These are phyloP conservation scores for Eulemur mongoz DNA, from an alignment of 2,797 vertebrate genomes.

Conservation along the genomic window DNA sequence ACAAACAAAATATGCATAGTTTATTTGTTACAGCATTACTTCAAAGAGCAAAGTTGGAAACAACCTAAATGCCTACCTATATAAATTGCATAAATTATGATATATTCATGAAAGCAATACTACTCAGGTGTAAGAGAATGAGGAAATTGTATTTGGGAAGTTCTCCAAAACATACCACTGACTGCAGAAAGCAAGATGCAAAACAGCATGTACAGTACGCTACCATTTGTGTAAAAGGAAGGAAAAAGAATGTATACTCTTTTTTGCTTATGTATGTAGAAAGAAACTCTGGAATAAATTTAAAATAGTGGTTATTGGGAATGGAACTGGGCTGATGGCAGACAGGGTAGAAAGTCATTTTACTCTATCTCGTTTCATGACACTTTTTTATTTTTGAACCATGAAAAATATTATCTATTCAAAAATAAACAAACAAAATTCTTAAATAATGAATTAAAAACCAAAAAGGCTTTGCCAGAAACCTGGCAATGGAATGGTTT, in stretches of 20 bases:
- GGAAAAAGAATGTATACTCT: background rate
- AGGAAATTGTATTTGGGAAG: conserved; percentile 1
- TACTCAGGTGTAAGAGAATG: background rate
- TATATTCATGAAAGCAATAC: background rate
- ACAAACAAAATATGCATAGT: background rate
- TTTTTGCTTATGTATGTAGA: background rate
- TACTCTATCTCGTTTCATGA: background rate
- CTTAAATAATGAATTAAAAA: conserved; percentile 8
- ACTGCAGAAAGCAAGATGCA: conserved; percentile 9
- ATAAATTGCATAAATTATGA: background rate
- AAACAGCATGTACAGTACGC: background rate
- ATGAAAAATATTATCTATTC: background rate
- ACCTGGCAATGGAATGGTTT: background rate
- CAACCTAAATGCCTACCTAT: background rate
- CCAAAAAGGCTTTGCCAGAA: background rate
- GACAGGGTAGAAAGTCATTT: background rate
- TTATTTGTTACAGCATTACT: background rate
- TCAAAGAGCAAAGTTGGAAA: conserved; percentile 8
- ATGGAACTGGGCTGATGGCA: background rate
- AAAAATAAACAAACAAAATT: conserved; percentile 45
- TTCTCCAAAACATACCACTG: conserved; percentile 38
- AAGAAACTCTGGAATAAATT: background rate
- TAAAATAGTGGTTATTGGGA: background rate
- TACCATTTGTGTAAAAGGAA: background rate
- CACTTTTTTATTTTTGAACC: background rate